Conservation (phyloP, 2,888 invertebrate species). For the Limnephilus rhombicus region DNA sequence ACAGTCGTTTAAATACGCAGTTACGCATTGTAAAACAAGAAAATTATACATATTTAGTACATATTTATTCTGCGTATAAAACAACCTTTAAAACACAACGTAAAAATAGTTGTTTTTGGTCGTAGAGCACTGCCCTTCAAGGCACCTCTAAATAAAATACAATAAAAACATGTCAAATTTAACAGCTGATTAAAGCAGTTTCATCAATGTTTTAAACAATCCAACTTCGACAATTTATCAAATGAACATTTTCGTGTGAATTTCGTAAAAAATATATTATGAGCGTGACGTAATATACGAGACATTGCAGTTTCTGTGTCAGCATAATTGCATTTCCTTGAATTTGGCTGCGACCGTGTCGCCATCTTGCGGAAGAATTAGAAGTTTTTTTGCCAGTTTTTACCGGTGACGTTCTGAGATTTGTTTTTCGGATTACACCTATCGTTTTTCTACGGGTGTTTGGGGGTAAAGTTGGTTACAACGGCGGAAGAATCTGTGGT, state of each 20-base stretch:
- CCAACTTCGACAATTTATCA: neutral
- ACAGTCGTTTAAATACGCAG: neutral
- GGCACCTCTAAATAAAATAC: neutral
- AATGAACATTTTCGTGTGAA: neutral
- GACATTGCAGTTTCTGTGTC: neutral
- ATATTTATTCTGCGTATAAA: no score
- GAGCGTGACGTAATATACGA: neutral
- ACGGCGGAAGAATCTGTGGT: slow-evolving; percentile 45
- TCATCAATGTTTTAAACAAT: neutral
- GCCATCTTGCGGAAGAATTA: neutral
- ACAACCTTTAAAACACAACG: neutral
- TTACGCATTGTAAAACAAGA: no score
- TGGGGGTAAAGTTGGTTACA: neutral
- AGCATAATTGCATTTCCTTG: neutral
- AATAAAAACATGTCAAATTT: neutral
- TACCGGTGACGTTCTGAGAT: no score
- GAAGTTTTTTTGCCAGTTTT: neutral
- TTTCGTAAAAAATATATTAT: neutral
- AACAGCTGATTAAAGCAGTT: neutral
- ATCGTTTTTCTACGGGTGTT: neutral
- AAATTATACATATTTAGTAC: no score
- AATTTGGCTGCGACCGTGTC: neutral
- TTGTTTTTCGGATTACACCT: neutral
- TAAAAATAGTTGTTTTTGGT: neutral
- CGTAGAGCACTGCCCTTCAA: neutral